Evolutionary conservation across 92 coral and sea anemone species (phyloP), one percentile per base, ranked within the genome.

Genomic region (Galaxea fascicularis): DNA sequence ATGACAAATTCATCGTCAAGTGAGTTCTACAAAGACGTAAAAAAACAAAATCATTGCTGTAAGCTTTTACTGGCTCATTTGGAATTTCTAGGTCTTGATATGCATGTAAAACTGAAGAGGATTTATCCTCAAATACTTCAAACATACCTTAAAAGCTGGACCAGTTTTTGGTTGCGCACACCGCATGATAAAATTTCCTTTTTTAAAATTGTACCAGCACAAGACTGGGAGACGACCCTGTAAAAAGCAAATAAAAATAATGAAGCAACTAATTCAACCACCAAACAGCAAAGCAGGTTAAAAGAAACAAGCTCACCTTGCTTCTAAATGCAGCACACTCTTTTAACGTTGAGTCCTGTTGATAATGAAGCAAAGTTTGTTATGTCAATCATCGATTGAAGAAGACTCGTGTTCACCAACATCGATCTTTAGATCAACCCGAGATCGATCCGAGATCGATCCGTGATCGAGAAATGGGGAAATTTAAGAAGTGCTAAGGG

Each of bases 131-230:
- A 14, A 76, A 27, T 63, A 8, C 2, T 1, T 20, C 1, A 0
- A 5, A 11, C 11, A 20, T 78, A 97, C 99, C 96, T 97, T 97
- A 52, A 91, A 93, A 91, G 85, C 95, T 10, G 99, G 94, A 9
- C 99, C 99, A 56, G 95, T 97, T 76, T 95, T 95, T n/a, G 99
- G 99, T 67, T 97, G 99, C 12, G 99, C 99, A 86, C 99, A 97
- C 4, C 99, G 91, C 99, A 97, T 97, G 51, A 97, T 93, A 53
- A 97, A 97, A 75, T 97, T 97, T 9, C 94, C 99, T 74, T 89
- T 97, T 93, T 88, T 94, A 12, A 77, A 76, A 65, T 97, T 97
- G 80, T 84, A 97, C 99, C 99, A 97, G 28, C 98, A 94, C 59
- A 97, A 77, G 12, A 89, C 98, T 25, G 99, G 98, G 29, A 97